Percentiles rank a stretch among this genome's conserved stretches.
Evolutionary conservation across 2,888 invertebrate species (phyloP).

Genomic region (Idaea straminata): DNA sequence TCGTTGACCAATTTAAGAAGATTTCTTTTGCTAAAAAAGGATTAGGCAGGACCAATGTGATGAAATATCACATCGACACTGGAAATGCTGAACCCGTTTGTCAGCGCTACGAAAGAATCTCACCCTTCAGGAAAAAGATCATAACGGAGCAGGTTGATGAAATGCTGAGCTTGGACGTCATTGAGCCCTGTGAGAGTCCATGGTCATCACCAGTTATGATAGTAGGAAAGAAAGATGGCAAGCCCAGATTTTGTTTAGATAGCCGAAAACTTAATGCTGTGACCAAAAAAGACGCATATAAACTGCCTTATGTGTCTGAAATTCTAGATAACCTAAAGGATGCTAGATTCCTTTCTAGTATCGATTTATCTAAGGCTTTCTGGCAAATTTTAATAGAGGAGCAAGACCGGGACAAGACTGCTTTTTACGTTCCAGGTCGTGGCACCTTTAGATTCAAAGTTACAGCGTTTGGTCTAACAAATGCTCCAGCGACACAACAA

Average conservation of each 20-base stretch:
- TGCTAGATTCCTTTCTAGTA: slow-evolving; percentile 25
- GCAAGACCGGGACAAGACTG: too few relatives aligned
- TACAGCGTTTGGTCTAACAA: slow-evolving; percentile 23
- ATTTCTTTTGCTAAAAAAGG: slow-evolving; percentile 14
- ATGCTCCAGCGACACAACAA: slow-evolving; percentile 25
- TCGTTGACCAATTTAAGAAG: slow-evolving; percentile 19
- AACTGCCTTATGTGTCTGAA: slow-evolving; percentile 28
- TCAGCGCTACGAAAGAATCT: slow-evolving; percentile 32
- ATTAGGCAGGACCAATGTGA: slow-evolving; percentile 25
- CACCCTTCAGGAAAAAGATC: slow-evolving; percentile 29
- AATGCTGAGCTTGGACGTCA: slow-evolving; percentile 26
- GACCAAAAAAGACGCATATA: slow-evolving; percentile 22
- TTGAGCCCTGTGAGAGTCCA: slow-evolving; percentile 30
- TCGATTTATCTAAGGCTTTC: slow-evolving; percentile 27
- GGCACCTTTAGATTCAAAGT: slow-evolving; percentile 18
- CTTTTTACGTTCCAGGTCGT: too few relatives aligned
- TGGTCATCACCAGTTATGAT: slow-evolving; percentile 24
- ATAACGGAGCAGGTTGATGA: slow-evolving; percentile 28
- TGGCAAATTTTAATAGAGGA: too few relatives aligned
- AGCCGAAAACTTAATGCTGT: slow-evolving; percentile 27
- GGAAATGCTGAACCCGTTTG: slow-evolving; percentile 29
- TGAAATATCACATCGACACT: slow-evolving; percentile 29
- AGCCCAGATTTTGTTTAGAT: slow-evolving; percentile 30
- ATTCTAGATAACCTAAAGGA: slow-evolving; percentile 34
- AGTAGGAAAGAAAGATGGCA: slow-evolving; percentile 27